A percentile compares a stretch with the other conserved stretches of the same genome.
These are phyloP conservation scores for Eulimnadia texana DNA, from an alignment of 1,140 invertebrate species.

Conservation along the genomic window DNA sequence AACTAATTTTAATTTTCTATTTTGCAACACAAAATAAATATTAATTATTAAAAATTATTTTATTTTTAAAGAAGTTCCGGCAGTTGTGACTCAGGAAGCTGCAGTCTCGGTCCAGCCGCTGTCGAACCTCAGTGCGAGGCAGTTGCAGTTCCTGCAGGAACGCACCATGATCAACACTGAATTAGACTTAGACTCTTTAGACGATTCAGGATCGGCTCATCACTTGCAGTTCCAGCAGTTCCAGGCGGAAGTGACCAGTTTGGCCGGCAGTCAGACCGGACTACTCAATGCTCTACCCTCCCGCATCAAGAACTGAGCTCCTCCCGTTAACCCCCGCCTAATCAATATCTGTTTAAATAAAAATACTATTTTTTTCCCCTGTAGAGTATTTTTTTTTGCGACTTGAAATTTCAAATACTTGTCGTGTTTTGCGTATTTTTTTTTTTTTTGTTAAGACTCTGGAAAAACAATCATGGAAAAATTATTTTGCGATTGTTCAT, in stretches of 20 bases:
- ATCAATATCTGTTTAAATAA: no score
- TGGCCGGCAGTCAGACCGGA: conserved; percentile 5
- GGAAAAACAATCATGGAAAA: no score
- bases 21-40: no score
- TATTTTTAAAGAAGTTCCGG: neutral
- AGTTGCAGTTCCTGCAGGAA: conserved; percentile 54
- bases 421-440: no score
- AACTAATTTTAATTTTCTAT: no score
- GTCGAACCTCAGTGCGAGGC: conserved; percentile 35
- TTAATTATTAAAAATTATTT: neutral
- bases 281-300: neutral
- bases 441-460: no score
- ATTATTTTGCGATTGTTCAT: no score
- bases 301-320: neutral
- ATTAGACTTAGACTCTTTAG: conserved; percentile 63
- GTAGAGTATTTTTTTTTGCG: no score
- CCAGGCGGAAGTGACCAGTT: neutral
- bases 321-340: no score
- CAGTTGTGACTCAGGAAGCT: neutral
- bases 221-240: neutral
- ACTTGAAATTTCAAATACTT: no score
- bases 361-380: no score
- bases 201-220: conserved; percentile 37
- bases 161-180: conserved; percentile 76
- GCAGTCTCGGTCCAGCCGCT: conserved; percentile 4